Evolutionary conservation across 1,140 invertebrate genomes (phyloP).

Genomic region (Drosophila azteca): DNA sequence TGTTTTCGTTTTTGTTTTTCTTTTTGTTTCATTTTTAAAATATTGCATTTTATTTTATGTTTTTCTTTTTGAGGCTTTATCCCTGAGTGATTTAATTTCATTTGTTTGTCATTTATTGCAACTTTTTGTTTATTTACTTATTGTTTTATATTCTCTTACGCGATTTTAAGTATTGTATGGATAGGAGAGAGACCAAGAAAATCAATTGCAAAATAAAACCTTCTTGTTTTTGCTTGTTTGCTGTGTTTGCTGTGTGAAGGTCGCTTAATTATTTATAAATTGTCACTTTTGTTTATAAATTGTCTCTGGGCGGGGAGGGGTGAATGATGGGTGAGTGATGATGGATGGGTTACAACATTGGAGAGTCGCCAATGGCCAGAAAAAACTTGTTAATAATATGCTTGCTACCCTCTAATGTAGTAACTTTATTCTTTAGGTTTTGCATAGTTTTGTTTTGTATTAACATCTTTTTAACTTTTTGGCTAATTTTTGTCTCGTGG

Average conservation of each 20-base stretch:
- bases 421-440: constrained; percentile 61
- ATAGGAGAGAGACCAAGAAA: constrained; percentile 47
- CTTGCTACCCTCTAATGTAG: constrained; percentile 55
- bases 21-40: constrained; percentile 67
- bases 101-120: constrained; percentile 82
- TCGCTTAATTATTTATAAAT: constrained; percentile 68
- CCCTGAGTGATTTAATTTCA: constrained; percentile 82
- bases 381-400: constrained; percentile 52
- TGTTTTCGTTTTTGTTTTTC: constrained; percentile 40
- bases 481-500: constrained; percentile 64
- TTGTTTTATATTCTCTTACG: constrained; percentile 76
- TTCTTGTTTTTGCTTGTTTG: constrained; percentile 52
- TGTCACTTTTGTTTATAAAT: constrained; percentile 39
- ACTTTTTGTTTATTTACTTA: constrained; percentile 78
- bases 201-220: constrained; percentile 50
- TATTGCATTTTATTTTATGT: constrained; percentile 77
- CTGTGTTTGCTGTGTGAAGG: constrained; percentile 54
- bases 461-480: constrained; percentile 45
- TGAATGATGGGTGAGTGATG: background rate
- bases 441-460: constrained; percentile 38
- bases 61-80: constrained; percentile 81
- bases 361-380: constrained; percentile 15
- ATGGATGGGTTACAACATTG: constrained; percentile 15
- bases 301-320: background rate
- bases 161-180: constrained; percentile 63